These are phyloP conservation scores for Hippoglossus hippoglossus DNA, from an alignment of 2,797 vertebrate species.

Conservation along the genomic window DNA sequence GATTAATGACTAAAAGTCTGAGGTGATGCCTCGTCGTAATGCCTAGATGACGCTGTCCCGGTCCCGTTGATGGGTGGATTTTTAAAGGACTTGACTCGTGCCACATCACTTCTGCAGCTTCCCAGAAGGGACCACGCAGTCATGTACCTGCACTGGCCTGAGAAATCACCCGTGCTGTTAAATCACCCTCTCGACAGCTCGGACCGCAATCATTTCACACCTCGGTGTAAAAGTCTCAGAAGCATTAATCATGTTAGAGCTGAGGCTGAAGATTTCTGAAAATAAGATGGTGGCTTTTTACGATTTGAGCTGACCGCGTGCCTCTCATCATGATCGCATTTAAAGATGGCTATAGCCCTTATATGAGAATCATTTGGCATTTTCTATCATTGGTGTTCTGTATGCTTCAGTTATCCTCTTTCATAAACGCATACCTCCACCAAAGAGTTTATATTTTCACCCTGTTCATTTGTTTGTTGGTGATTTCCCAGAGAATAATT, in stretches of 20 bases:
- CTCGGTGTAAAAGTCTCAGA: slow-evolving; percentile 12
- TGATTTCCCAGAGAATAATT: no score
- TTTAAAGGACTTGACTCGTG: slow-evolving; percentile 6
- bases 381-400: slow-evolving; percentile 3
- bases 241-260: slow-evolving; percentile 20
- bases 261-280: neutral
- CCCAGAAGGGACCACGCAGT: neutral
- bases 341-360: slow-evolving; percentile 1
- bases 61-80: neutral
- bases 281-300: slow-evolving; percentile 1
- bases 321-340: neutral
- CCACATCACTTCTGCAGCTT: slow-evolving; percentile 17
- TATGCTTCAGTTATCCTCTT: neutral
- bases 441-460: no score
- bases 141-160: neutral
- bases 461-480: no score
- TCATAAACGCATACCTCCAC: neutral
- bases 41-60: slow-evolving; percentile 1
- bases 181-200: no score
- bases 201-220: neutral
- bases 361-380: neutral
- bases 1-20: slow-evolving; percentile 7
- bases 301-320: slow-evolving; percentile 1
- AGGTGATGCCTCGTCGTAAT: slow-evolving; percentile 7
- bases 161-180: neutral